Percentiles rank a stretch among this genome's conserved stretches.
Conservation (phyloP, 1,140 invertebrate species). For the Chironomus striatipennis region DNA sequence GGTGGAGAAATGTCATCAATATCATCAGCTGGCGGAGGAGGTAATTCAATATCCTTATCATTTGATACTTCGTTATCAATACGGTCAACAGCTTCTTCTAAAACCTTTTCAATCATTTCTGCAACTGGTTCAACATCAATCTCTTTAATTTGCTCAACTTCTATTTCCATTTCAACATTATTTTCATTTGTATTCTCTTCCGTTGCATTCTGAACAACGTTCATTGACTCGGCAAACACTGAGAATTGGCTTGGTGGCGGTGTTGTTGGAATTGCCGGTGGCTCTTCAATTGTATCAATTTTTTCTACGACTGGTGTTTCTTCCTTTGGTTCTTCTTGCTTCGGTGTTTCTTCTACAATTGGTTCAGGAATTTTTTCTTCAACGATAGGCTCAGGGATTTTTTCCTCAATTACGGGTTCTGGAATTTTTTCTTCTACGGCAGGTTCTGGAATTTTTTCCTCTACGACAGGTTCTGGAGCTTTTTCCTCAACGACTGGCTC, state of each 20-base stretch:
- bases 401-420: background rate
- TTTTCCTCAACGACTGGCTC: slow-evolving; percentile 36
- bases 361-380: background rate
- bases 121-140: slow-evolving; percentile 20
- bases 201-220: background rate
- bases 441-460: background rate
- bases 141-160: slow-evolving; percentile 10
- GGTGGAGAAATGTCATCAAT: background rate
- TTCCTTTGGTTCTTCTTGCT: background rate
- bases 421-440: background rate
- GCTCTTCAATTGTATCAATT: background rate
- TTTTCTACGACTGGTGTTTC: background rate
- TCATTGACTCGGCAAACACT: slow-evolving; percentile 18
- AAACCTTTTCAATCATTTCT: slow-evolving; percentile 16
- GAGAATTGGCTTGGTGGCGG: background rate
- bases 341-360: background rate
- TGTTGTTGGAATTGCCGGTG: background rate
- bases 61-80: background rate
- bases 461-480: slow-evolving; percentile 3
- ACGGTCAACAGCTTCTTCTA: slow-evolving; percentile 13
- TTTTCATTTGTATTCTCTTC: background rate
- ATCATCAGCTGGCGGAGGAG: background rate
- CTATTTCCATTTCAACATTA: background rate
- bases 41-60: background rate
- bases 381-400: background rate